Evolutionary conservation across 2,888 invertebrate genomes (phyloP), one percentile per base, ranked within the genome.

Genomic region (Agrochola macilenta): DNA sequence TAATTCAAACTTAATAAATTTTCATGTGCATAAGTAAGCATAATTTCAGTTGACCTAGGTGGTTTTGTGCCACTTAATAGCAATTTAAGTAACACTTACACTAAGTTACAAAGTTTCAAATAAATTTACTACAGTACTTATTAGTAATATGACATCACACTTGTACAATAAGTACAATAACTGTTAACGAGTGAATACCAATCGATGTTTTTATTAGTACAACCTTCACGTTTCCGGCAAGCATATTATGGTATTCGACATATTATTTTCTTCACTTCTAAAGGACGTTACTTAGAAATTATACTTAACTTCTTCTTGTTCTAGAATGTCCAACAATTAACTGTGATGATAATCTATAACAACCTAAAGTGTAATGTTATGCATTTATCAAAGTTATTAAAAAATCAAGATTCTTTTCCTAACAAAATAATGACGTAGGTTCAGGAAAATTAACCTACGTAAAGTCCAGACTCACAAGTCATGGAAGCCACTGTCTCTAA

Each of bases 151-250:
- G 64, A 39, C 78, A 65, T 61, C 61, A 84, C 52, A 68, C 58
- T 64, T 64, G 52, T 43, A 64, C n/a, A 35, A 30, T 23, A 49
- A 30, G 20, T 66, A 49, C 35, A 69, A 70, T 57, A 78, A 82
- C 20, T 58, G 43, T 43, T 35, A 57, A 43, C 57, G 66, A 35
- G 17, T 57, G 30, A 69, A 84, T 63, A 81, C 58, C 58, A 84
- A 81, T 84, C 66, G 72, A 71, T 81, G 65, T 61, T 68, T 70
- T 46, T 39, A 66, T 79, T 84, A 58, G 66, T 52, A 70, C 49
- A 80, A 69, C 79, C 70, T 79, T 71, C 84, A 71, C 14, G 30
- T 52, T 81, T 58, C 46, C 39, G 17, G 30, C 60, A 83, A 57
- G 35, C 66, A 49, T 39, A 2, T 54, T 52, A 58, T 35, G 17